Percentiles rank a stretch among this genome's conserved stretches.
Conservation (phyloP, 1,140 invertebrate genomes). For the Drosophila guanche region DNA sequence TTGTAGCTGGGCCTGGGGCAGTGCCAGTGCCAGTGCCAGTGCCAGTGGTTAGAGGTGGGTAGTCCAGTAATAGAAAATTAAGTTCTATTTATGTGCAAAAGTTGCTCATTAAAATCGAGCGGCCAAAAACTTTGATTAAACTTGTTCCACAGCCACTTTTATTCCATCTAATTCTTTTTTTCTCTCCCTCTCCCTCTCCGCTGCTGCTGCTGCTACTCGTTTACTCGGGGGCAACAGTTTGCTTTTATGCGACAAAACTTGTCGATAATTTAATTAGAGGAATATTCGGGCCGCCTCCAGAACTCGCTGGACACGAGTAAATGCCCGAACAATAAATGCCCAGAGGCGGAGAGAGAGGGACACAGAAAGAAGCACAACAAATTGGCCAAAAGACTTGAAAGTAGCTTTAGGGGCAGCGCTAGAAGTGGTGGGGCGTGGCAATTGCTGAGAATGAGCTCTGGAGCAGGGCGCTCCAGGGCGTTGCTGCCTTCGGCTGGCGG, state of each 20-base stretch:
- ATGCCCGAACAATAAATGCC: slow-evolving; percentile 18
- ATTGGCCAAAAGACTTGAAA: slow-evolving; percentile 50
- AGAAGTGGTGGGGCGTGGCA: slow-evolving; percentile 4
- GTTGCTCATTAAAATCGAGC: slow-evolving; percentile 58
- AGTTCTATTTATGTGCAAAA: slow-evolving; percentile 56
- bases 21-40: slow-evolving; percentile 2
- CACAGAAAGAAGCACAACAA: slow-evolving; percentile 10
- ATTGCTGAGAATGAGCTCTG: slow-evolving; percentile 1
- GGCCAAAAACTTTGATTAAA: slow-evolving; percentile 64
- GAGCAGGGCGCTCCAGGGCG: slow-evolving; percentile 12
- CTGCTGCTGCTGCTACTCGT: slow-evolving; percentile 1
- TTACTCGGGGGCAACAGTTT: slow-evolving; percentile 51
- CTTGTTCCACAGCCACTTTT: slow-evolving; percentile 33
- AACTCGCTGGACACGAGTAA: slow-evolving; percentile 25
- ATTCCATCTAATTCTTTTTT: slow-evolving; percentile 12
- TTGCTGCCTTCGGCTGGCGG: slow-evolving; percentile 51
- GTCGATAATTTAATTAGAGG: slow-evolving; percentile 70
- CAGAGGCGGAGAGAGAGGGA: neutral
- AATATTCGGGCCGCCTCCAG: slow-evolving; percentile 40
- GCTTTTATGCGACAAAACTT: slow-evolving; percentile 65
- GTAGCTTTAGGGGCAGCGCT: slow-evolving; percentile 3
- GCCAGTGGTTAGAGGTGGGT: slow-evolving; percentile 8
- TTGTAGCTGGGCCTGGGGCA: neutral
- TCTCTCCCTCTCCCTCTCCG: neutral
- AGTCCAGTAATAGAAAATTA: slow-evolving; percentile 61